phyloP scores from a whole-genome alignment of 2,113 vertebrate species.

The Myrmecophaga tridactyla region DNA sequence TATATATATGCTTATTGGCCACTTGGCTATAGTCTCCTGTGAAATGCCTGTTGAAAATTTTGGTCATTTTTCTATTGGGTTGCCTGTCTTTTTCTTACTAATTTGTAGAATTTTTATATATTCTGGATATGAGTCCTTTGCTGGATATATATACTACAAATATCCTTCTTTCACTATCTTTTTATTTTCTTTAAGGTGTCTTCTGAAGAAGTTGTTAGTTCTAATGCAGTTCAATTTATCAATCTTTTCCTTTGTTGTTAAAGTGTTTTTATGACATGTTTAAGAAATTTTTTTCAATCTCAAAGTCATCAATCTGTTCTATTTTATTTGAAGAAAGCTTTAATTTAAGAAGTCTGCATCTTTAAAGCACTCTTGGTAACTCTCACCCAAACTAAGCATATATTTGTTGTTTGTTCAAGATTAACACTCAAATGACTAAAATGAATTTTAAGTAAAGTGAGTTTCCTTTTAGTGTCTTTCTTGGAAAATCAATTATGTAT shows the following conservation, averaged over 20 bases:
- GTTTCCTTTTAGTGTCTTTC: constrained; percentile 5
- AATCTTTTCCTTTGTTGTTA: constrained; percentile 1
- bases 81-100: background rate
- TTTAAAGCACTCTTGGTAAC: background rate
- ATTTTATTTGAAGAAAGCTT: background rate
- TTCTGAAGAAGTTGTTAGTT: constrained; percentile 8
- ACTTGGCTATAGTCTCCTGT: background rate
- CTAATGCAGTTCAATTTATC: background rate
- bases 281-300: background rate
- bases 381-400: background rate
- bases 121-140: background rate
- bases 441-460: background rate
- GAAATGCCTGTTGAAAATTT: background rate
- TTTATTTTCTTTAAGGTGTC: background rate
- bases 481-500: background rate
- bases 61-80: background rate
- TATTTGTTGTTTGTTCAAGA: constrained; percentile 20
- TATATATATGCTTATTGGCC: background rate
- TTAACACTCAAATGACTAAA: constrained; percentile 26
- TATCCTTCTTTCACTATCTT: background rate
- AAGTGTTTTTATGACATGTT: background rate
- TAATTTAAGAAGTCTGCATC: background rate
- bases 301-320: background rate
- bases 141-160: background rate
- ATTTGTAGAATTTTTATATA: background rate